Percentiles rank a stretch among this genome's conserved stretches.
Conservation (phyloP, 2,888 invertebrate species). For the Ophion ellenae region DNA sequence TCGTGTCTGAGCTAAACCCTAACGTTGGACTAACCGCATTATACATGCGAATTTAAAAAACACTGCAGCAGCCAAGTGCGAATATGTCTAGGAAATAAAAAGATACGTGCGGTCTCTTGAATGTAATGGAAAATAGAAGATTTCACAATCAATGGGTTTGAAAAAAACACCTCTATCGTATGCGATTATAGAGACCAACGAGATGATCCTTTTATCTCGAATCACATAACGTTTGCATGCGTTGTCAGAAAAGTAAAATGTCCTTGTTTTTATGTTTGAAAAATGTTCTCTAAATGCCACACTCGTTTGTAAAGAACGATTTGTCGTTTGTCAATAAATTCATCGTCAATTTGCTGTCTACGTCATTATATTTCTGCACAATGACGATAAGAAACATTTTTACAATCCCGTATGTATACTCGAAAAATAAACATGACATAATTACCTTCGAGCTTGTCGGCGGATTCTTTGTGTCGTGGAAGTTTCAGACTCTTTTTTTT, state of each 20-base stretch:
- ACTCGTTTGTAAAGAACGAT: no score
- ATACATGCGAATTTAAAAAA: background rate
- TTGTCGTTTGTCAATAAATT: no score
- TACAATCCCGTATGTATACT: background rate
- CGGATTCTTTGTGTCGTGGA: conserved; percentile 28
- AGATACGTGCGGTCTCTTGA: background rate
- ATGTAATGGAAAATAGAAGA: background rate
- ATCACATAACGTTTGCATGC: background rate
- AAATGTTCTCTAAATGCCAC: no score
- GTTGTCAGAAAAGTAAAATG: no score
- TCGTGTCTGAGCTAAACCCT: background rate
- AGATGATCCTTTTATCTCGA: no score
- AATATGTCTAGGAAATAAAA: background rate
- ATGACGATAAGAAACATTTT: background rate
- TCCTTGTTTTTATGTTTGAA: no score
- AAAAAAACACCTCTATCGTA: no score
- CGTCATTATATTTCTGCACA: background rate
- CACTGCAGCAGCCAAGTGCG: background rate
- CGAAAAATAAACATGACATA: background rate
- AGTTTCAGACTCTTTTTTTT: conserved; percentile 54
- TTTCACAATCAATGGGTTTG: no score
- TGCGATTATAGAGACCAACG: no score
- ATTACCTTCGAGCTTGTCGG: conserved; percentile 51
- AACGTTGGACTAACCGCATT: background rate
- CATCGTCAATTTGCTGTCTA: background rate